Conservation (phyloP, 2,888 invertebrate genomes). For the Hypena proboscidalis region DNA sequence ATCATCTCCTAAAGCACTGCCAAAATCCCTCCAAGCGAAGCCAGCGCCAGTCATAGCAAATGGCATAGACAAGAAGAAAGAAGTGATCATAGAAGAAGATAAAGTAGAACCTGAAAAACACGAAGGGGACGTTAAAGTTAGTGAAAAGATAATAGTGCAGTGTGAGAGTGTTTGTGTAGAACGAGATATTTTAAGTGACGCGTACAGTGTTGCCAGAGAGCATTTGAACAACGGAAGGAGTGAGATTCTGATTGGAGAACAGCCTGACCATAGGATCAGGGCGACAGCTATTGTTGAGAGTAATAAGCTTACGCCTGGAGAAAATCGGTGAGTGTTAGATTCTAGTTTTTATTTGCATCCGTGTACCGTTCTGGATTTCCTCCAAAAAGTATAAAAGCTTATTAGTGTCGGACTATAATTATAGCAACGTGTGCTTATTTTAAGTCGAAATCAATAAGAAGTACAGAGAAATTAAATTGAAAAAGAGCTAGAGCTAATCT, state of each 20-base stretch:
- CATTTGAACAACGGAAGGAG: slow-evolving; percentile 88
- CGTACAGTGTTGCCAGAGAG: slow-evolving; percentile 75
- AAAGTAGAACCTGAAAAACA: slow-evolving; percentile 70
- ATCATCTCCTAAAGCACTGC: slow-evolving; percentile 77
- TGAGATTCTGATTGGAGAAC: slow-evolving; percentile 89
- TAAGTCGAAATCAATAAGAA: too few relatives aligned
- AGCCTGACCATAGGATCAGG: slow-evolving; percentile 85
- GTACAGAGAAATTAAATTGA: too few relatives aligned
- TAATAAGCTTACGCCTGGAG: slow-evolving; percentile 85
- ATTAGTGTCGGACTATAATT: too few relatives aligned
- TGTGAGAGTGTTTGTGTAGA: slow-evolving; percentile 63
- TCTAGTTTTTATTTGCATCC: not conserved
- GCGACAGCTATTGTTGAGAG: slow-evolving; percentile 86
- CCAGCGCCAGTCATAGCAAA: slow-evolving; percentile 78
- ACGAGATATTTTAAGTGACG: slow-evolving; percentile 74
- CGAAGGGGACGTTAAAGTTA: slow-evolving; percentile 73
- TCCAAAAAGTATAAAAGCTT: too few relatives aligned
- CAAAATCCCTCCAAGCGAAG: slow-evolving; percentile 77
- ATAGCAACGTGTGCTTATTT: too few relatives aligned
- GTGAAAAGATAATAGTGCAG: slow-evolving; percentile 67
- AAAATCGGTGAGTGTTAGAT: slow-evolving; percentile 80
- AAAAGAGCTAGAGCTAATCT: too few relatives aligned
- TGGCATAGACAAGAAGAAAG: slow-evolving; percentile 63
- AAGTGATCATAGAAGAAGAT: slow-evolving; percentile 55
- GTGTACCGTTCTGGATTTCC: too few relatives aligned